Percentiles rank a stretch among this genome's conserved stretches.
Evolutionary conservation across 2,797 vertebrate species (phyloP).

Genomic region (Cryptoprocta ferox): DNA sequence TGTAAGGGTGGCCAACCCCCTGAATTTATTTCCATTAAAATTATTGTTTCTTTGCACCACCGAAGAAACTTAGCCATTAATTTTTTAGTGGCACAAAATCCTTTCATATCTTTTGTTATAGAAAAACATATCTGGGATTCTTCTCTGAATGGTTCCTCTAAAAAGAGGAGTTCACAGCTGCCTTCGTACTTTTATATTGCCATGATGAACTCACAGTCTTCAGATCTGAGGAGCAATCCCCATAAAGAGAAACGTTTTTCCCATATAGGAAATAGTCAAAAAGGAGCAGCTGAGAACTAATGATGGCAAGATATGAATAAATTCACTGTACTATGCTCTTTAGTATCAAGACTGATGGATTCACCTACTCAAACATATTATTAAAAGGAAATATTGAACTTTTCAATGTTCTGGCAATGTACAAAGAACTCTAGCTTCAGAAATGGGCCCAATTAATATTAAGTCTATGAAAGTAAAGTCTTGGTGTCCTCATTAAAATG

Average conservation of each 20-base stretch:
- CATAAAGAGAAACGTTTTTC: constrained; percentile 53
- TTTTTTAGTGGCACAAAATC: constrained; percentile 53
- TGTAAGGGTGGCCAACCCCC: not conserved
- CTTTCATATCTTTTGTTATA: constrained; percentile 51
- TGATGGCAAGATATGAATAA: constrained; percentile 54
- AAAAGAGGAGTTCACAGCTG: constrained; percentile 36
- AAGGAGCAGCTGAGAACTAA: constrained; percentile 60
- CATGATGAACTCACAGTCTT: constrained; percentile 46
- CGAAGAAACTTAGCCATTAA: constrained; percentile 46
- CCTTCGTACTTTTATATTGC: constrained; percentile 54
- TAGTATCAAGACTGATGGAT: constrained; percentile 43
- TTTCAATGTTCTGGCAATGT: constrained; percentile 60
- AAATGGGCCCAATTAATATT: constrained; percentile 69
- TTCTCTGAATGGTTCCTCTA: constrained; percentile 30
- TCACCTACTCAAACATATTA: constrained; percentile 67
- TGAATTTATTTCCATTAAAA: constrained; percentile 34
- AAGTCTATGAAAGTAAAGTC: constrained; percentile 66
- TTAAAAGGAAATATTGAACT: constrained; percentile 75
- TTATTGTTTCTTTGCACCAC: constrained; percentile 33
- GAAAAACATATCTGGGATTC: constrained; percentile 33
- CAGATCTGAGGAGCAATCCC: constrained; percentile 46
- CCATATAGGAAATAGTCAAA: constrained; percentile 46
- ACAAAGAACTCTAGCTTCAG: constrained; percentile 58
- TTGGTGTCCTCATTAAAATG: constrained; percentile 73
- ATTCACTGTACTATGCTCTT: constrained; percentile 41